A percentile compares a stretch with the other conserved stretches of the same genome.
Conservation (phyloP, 2,797 vertebrate genomes). For the Hybognathus amarus region DNA sequence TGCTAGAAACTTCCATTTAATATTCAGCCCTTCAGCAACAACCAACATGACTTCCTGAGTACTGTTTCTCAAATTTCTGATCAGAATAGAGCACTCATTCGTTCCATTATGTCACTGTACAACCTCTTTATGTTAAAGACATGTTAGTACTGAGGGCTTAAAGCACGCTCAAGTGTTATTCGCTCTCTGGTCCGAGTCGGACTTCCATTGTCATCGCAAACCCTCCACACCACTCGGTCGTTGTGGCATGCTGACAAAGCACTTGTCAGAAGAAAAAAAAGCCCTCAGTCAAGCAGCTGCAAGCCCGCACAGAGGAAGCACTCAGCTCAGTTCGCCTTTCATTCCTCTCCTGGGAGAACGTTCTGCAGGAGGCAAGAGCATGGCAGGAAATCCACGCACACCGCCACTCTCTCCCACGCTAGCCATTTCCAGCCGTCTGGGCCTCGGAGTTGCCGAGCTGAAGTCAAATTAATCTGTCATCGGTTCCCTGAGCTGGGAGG, state of each 20-base stretch:
- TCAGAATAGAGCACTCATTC: not conserved
- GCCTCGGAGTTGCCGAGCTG: conserved; percentile 9
- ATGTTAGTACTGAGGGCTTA: conserved; percentile 13
- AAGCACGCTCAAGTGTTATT: conserved; percentile 23
- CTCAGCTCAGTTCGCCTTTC: conserved; percentile 43
- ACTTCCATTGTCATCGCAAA: conserved; percentile 12
- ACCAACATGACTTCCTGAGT: not conserved
- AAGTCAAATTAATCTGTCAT: conserved; percentile 57
- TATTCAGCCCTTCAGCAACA: not conserved
- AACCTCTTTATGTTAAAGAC: not conserved
- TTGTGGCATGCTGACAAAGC: conserved; percentile 44
- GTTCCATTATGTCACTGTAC: not conserved
- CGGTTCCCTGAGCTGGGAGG: conserved; percentile 49
- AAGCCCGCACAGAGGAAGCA: conserved; percentile 47
- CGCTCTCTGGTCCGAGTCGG: conserved; percentile 1
- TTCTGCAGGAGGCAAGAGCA: conserved; percentile 51
- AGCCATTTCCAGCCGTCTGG: conserved; percentile 45
- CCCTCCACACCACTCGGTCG: not conserved
- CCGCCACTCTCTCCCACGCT: conserved; percentile 46
- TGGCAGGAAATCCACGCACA: conserved; percentile 64
- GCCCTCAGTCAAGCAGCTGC: conserved; percentile 36
- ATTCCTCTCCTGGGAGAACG: conserved; percentile 51
- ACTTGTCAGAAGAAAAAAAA: conserved; percentile 34
- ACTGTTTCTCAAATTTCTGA: not conserved
- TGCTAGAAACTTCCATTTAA: not conserved